Conservation (phyloP, 2,888 invertebrate species). For the Metellina segmentata region DNA sequence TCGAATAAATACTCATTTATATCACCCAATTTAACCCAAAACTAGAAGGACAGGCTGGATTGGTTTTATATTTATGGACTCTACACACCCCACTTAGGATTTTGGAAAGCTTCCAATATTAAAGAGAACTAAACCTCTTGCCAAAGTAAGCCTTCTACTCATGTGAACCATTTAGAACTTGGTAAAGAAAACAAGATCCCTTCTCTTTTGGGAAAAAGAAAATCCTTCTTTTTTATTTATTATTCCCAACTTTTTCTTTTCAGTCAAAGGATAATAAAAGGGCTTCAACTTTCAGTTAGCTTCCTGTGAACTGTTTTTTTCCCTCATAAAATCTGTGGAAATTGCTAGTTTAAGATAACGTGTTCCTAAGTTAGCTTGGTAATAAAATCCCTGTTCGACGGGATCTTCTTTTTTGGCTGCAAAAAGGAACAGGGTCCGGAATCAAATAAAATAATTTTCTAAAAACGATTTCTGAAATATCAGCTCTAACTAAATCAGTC, state of each 20-base stretch:
- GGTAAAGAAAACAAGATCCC: not conserved
- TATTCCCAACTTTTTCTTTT: not conserved
- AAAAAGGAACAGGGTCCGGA: too few relatives aligned
- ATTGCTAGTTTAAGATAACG: not conserved
- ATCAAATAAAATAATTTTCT: too few relatives aligned
- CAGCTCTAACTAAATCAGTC: too few relatives aligned
- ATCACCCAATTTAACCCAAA: not conserved
- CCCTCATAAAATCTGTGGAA: not conserved
- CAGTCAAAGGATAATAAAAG: not conserved
- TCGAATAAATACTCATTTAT: not conserved
- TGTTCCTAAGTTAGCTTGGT: not conserved
- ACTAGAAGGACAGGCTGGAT: not conserved
- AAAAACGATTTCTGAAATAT: too few relatives aligned
- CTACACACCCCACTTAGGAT: not conserved
- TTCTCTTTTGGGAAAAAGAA: not conserved
- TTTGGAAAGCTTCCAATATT: not conserved
- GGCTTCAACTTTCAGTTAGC: not conserved
- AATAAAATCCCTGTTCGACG: not conserved
- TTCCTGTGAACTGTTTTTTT: not conserved
- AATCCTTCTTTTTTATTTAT: not conserved
- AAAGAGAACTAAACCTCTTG: not conserved
- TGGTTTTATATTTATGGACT: not conserved
- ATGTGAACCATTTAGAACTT: not conserved
- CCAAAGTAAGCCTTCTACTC: not conserved
- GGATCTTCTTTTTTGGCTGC: too few relatives aligned